Percentiles rank a stretch among this genome's conserved stretches.
Evolutionary conservation across 2,113 vertebrate species (phyloP).

Genomic region (Catagonus wagneri): DNA sequence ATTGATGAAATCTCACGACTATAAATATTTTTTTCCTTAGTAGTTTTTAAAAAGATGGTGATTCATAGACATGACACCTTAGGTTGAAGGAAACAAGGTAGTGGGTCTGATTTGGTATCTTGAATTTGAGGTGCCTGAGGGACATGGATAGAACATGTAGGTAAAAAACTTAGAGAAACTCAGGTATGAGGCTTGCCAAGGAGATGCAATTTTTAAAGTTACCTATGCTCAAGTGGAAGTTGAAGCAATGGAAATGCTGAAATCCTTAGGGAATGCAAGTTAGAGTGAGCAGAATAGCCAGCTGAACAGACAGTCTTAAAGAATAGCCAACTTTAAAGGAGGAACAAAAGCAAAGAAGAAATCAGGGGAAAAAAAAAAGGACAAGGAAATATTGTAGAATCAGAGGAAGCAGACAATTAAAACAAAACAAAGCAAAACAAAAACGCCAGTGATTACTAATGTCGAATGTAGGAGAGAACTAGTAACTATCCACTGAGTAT

Average conservation of each 20-base stretch:
- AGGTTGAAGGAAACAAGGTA: neutral
- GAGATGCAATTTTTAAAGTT: neutral
- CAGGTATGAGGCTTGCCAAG: neutral
- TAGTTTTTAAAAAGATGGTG: neutral
- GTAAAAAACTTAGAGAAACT: neutral
- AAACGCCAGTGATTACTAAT: neutral
- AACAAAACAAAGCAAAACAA: too few relatives aligned
- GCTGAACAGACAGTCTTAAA: neutral
- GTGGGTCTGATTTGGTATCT: neutral
- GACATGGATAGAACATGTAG: neutral
- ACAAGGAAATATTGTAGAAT: neutral
- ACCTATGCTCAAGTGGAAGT: neutral
- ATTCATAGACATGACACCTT: neutral
- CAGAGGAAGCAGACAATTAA: neutral
- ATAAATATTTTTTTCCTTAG: neutral
- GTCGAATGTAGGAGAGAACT: neutral
- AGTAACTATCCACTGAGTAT: neutral
- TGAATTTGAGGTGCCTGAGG: neutral
- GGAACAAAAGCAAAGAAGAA: neutral
- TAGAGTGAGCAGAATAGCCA: neutral
- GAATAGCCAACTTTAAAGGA: neutral
- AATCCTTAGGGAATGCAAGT: neutral
- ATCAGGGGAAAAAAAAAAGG: neutral
- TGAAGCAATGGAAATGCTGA: constrained; percentile 20
- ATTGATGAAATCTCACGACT: neutral